Percentiles rank a stretch among this genome's conserved stretches.
phyloP scores from a whole-genome alignment of 2,113 vertebrate genomes.

The Antigone vipio region DNA sequence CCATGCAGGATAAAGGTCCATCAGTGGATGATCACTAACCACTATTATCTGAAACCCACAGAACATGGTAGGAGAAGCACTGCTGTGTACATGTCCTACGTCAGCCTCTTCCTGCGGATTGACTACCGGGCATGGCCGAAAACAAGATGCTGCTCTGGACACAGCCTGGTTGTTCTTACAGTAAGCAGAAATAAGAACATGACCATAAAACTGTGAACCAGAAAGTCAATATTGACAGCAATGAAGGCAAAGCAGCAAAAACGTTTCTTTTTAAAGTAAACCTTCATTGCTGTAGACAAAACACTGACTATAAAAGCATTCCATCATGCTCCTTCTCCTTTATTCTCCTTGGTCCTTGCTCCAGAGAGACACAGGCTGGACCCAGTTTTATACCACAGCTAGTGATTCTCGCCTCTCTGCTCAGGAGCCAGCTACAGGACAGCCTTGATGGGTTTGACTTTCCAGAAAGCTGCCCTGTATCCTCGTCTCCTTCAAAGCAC shows the following conservation, averaged over 20 bases:
- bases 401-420: not conserved
- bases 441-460: not conserved
- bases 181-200: not conserved
- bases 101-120: not conserved
- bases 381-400: not conserved
- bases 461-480: not conserved
- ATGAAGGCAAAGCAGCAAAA: not conserved
- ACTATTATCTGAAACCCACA: not conserved
- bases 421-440: not conserved
- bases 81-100: not conserved
- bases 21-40: not conserved
- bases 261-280: not conserved
- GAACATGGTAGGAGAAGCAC: not conserved
- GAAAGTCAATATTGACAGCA: not conserved
- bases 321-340: not conserved
- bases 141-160: not conserved
- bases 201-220: not conserved
- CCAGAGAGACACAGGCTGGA: not conserved
- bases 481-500: not conserved
- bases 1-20: slow-evolving; percentile 36
- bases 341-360: not conserved
- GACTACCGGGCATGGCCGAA: rapidly evolving
- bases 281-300: not conserved
- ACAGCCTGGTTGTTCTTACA: not conserved
- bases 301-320: not conserved